phyloP scores from a whole-genome alignment of 1,140 invertebrate genomes.

The Danaus plexippus region DNA sequence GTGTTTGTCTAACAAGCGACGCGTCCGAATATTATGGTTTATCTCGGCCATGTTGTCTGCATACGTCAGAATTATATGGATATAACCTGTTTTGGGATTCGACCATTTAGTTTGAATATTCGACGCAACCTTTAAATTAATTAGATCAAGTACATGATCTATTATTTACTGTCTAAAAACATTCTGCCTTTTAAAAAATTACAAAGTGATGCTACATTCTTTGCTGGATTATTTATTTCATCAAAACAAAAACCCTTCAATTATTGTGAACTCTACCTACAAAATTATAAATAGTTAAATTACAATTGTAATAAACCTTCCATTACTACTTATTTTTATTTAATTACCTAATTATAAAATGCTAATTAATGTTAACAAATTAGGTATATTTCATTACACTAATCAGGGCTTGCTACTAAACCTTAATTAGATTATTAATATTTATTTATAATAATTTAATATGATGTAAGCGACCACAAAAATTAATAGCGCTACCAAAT shows the following conservation, averaged over 20 bases:
- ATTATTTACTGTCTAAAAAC: too few species aligned
- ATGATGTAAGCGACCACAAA: background rate
- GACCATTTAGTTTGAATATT: too few species aligned
- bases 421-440: background rate
- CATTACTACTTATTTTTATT: background rate
- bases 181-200: too few species aligned
- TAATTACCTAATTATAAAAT: background rate
- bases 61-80: constrained; percentile 28
- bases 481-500: background rate
- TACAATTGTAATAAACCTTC: too few species aligned
- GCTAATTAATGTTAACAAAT: background rate
- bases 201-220: too few species aligned
- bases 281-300: too few species aligned
- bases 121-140: too few species aligned
- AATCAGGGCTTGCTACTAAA: background rate
- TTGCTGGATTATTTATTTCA: too few species aligned
- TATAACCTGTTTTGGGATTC: background rate
- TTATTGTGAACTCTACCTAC: too few species aligned
- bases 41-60: too few species aligned
- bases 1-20: constrained; percentile 69
- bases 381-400: background rate
- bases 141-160: too few species aligned
- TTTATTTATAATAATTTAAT: constrained; percentile 1
- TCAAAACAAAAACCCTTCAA: too few species aligned
- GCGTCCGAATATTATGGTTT: constrained; percentile 65